Evolutionary conservation across 1,140 invertebrate genomes (phyloP).

Genomic region (Oncopodura yosiiana): DNA sequence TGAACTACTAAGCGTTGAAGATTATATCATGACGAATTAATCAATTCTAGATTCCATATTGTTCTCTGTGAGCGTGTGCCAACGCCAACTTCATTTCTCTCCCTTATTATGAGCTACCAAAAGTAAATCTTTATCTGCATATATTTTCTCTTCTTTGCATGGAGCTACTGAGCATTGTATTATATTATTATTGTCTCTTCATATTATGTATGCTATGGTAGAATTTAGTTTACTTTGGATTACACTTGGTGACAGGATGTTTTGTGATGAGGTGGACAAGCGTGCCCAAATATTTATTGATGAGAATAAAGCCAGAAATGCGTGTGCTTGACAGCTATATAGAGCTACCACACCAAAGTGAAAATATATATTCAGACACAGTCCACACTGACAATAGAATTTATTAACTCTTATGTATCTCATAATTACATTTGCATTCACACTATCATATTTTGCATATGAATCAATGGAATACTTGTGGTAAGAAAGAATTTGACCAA

Average conservation of each 20-base stretch:
- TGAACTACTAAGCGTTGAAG: no score
- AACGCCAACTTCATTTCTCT: neutral
- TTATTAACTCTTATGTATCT: constrained; percentile 36
- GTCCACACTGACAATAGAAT: constrained; percentile 28
- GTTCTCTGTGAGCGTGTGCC: constrained; percentile 4
- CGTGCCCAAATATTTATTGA: constrained; percentile 38
- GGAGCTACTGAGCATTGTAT: neutral
- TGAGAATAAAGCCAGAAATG: constrained; percentile 23
- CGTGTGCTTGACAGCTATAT: constrained; percentile 29
- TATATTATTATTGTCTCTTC: neutral
- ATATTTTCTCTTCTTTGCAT: neutral
- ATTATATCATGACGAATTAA: constrained; percentile 27
- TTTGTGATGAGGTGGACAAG: constrained; percentile 32
- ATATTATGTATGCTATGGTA: neutral
- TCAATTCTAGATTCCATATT: constrained; percentile 32
- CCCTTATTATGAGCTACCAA: neutral
- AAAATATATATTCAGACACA: no score
- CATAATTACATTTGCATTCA: no score
- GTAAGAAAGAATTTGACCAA: no score
- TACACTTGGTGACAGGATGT: neutral
- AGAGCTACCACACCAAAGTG: no score
- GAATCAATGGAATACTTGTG: no score
- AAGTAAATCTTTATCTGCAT: neutral
- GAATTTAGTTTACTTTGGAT: neutral
- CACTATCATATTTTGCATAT: no score